Evolutionary conservation across 2,888 invertebrate species (phyloP), one percentile per base, ranked within the genome.

Genomic region (Cantharis lateralis): DNA sequence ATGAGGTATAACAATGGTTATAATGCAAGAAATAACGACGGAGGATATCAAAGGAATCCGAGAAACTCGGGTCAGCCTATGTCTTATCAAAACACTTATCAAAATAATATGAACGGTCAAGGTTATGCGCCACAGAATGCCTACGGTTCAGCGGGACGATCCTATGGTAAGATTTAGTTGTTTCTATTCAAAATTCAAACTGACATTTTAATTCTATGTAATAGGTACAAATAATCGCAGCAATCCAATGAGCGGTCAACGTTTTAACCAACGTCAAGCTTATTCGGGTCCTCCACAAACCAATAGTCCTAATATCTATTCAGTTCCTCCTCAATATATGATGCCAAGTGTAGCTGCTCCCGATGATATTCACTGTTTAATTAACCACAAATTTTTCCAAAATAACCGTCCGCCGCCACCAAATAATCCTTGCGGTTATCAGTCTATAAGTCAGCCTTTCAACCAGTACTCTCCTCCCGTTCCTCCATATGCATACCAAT

Each of bases 331-430:
- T 63, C 89, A 89, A 10, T 90, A 89, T 79, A 89, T 90, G 86
- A 90, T 90, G 88, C 88, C 89, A 75, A 80, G 80, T 7, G 79
- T 80, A 13, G 78, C 82, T 5, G 71, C 77, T 16, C 70, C 80
- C 9, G 90, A 90, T 71, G 89, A 89, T 66, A 89, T 91, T 79
- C 91, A 91, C 82, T 90, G 89, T 64, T 87, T 91, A 81, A 89
- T 91, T 88, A 92, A 93, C 85, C 93, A 93, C 87, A 94, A 94
- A 87, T 94, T 93, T 90, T 94, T 94, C 89, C 94, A 94, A 83
- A 92, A 92, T 15, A 92, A 91, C 80, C 89, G 90, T 75, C 88
- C 91, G 74, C 90, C 91, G n/a, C 88, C 88, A 61, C 88, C 89
- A 48, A 88, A 90, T 68, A 91, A 91, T 80, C 90, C 91, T 5